These are phyloP conservation scores for Hyalella azteca DNA, from an alignment of 2,888 invertebrate genomes.

Conservation along the genomic window DNA sequence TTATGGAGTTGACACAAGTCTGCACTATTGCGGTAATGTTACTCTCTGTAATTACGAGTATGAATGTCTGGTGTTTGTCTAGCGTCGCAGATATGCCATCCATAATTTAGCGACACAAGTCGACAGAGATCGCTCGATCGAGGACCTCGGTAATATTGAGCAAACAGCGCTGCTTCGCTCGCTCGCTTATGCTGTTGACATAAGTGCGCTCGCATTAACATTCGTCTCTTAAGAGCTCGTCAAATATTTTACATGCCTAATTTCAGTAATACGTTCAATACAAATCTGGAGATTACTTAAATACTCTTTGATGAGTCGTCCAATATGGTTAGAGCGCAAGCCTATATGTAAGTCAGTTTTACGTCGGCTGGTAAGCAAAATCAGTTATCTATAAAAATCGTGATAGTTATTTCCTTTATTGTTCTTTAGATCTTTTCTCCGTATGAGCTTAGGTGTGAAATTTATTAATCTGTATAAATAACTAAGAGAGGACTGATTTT, in stretches of 20 bases:
- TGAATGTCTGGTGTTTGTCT: conserved; percentile 22
- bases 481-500: too few species aligned
- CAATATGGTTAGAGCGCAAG: too few species aligned
- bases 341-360: too few species aligned
- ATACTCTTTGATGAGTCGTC: too few species aligned
- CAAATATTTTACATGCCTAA: conserved; percentile 1
- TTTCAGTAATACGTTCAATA: conserved; percentile 1
- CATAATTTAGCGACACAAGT: conserved; percentile 35
- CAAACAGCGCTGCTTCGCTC: conserved; percentile 13
- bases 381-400: too few species aligned
- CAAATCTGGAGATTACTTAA: too few species aligned
- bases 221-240: background rate
- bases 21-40: conserved; percentile 19
- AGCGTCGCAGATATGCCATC: background rate
- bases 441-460: too few species aligned
- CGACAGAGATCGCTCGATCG: conserved; percentile 35
- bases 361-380: too few species aligned
- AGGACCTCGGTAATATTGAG: background rate
- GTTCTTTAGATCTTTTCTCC: too few species aligned
- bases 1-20: conserved; percentile 1
- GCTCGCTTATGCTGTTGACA: conserved; percentile 5
- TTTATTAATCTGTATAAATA: too few species aligned
- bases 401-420: too few species aligned
- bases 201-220: conserved; percentile 16
- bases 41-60: conserved; percentile 32